Evolutionary conservation across 2,797 vertebrate species (phyloP).

Genomic region (Simalia tracyae): DNA sequence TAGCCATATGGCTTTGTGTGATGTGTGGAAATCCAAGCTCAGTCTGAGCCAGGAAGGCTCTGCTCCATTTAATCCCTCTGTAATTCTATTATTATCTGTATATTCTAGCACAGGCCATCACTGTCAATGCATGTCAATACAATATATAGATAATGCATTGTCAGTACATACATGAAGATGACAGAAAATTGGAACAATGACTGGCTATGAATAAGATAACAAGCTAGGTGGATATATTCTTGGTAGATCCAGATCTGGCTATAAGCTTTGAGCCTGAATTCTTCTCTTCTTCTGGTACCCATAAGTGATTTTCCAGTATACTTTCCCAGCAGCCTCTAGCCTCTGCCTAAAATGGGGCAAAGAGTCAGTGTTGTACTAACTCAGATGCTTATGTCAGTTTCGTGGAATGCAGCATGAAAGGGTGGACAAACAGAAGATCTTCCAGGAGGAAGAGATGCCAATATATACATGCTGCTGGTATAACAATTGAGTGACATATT

Average conservation of each 20-base stretch:
- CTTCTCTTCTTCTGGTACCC: slow-evolving; percentile 50
- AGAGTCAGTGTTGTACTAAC: slow-evolving; percentile 45
- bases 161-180: too few relatives aligned
- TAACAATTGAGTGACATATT: slow-evolving; percentile 62
- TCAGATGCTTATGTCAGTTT: slow-evolving; percentile 48
- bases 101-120: too few relatives aligned
- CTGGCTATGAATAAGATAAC: too few relatives aligned
- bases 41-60: too few relatives aligned
- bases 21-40: too few relatives aligned
- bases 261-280: slow-evolving; percentile 42
- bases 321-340: slow-evolving; percentile 21
- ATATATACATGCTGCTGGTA: slow-evolving; percentile 4
- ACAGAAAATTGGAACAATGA: too few relatives aligned
- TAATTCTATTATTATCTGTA: too few relatives aligned
- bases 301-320: slow-evolving; percentile 26
- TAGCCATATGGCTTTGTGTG: too few relatives aligned
- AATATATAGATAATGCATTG: too few relatives aligned
- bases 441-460: slow-evolving; percentile 20
- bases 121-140: too few relatives aligned
- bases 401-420: slow-evolving; percentile 21
- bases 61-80: too few relatives aligned
- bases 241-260: background rate
- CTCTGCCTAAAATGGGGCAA: slow-evolving; percentile 39
- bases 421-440: slow-evolving; percentile 63
- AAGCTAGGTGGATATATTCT: background rate